Percentiles rank a stretch among this genome's conserved stretches.
These are phyloP conservation scores for Ispidina picta DNA, from an alignment of 2,797 vertebrate species.

Conservation along the genomic window DNA sequence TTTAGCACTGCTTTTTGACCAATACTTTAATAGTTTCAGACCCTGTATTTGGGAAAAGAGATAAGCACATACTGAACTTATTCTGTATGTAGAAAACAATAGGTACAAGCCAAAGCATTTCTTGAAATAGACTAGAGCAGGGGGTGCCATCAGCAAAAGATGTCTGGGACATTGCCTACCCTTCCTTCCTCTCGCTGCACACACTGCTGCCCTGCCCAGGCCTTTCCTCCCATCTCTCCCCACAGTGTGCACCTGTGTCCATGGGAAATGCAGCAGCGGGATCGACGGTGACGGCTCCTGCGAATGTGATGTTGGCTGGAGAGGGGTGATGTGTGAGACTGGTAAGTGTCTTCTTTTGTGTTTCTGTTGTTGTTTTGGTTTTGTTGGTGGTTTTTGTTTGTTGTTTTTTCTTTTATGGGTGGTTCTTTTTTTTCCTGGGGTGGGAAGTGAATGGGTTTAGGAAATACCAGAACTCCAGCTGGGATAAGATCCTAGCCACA, in stretches of 20 bases:
- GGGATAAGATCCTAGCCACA: not conserved
- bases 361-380: too few species aligned
- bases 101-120: not conserved
- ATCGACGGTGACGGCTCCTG: constrained; percentile 86
- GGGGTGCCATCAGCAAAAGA: not conserved
- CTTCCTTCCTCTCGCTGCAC: not conserved
- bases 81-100: not conserved
- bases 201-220: not conserved
- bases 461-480: not conserved
- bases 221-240: not conserved
- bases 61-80: not conserved
- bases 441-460: not conserved
- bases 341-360: constrained; percentile 59
- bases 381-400: too few species aligned
- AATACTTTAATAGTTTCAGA: not conserved
- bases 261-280: constrained; percentile 87
- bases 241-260: constrained; percentile 84
- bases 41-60: not conserved
- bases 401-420: too few species aligned
- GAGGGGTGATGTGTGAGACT: constrained; percentile 82
- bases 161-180: not conserved
- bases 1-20: not conserved
- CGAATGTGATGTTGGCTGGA: constrained; percentile 88
- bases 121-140: not conserved
- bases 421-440: not conserved